phyloP scores from a whole-genome alignment of 2,797 vertebrate genomes.

The Gymnoscopelus microlampas region DNA sequence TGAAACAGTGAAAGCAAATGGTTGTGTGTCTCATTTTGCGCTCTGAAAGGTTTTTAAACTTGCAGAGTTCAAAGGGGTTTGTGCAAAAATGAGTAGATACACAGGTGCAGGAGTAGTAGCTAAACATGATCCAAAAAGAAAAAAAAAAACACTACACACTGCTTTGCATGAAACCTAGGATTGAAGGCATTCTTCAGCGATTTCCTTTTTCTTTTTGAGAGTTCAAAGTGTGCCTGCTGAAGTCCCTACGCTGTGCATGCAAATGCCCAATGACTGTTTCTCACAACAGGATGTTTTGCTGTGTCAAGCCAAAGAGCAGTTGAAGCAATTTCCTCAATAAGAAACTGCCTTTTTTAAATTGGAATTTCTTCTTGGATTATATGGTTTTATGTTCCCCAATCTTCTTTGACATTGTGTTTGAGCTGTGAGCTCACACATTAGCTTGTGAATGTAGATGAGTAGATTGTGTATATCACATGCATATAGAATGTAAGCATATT shows the following conservation, averaged over 20 bases:
- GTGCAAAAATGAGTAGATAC: too few relatives aligned
- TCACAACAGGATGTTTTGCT: conserved; percentile 34
- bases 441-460: conserved; percentile 26
- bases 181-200: too few relatives aligned
- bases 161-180: too few relatives aligned
- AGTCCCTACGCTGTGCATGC: background rate
- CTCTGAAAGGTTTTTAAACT: background rate
- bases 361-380: conserved; percentile 13
- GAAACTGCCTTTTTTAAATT: background rate
- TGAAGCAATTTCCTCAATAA: conserved; percentile 49
- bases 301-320: conserved; percentile 37
- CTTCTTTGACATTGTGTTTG: background rate
- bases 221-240: background rate
- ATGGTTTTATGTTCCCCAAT: background rate
- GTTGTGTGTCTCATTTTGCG: conserved; percentile 16
- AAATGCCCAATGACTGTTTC: background rate
- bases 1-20: conserved; percentile 1
- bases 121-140: too few relatives aligned
- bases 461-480: conserved; percentile 28
- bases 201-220: background rate
- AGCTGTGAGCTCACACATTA: conserved; percentile 8
- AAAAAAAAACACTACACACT: too few relatives aligned
- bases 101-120: too few relatives aligned
- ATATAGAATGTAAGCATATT: conserved; percentile 45
- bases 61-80: conserved; percentile 1